Base-by-base conservation (phyloP, 1,140 invertebrate species). In the Euura saliciscinereae region DNA sequence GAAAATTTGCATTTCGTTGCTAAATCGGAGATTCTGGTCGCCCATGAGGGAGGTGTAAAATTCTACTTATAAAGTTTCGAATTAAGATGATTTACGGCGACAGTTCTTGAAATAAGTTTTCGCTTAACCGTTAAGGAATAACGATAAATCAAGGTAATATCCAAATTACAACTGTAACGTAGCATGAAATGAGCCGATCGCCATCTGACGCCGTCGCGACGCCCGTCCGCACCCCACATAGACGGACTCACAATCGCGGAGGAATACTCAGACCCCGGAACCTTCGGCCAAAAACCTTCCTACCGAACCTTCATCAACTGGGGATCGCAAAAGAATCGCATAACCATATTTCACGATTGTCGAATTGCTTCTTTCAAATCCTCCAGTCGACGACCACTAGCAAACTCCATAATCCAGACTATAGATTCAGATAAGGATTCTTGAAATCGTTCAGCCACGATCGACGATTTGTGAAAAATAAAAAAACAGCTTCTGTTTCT, bases 71-170 rank as follows among this genome's bases (percentile, higher is more conserved):
- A 28, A 28, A 28, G 28, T 28, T 28, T 28, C 28, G 28, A 28
- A 28, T 28, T 28, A 28, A 28, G 51, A 3, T 59, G 51, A 59
- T 59, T 59, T 3, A 59, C 51, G 51, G 51, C 51, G 10, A 3
- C 3, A 6, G 10, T 11, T 59, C 13, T 28, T 28, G 28, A 28
- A 28, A 28, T 28, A 28, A 28, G 28, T 28, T 28, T 28, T 28
- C 28, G 28, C 28, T 28, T 28, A 28, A 28, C 28, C 28, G 6
- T n/a, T n/a, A n/a, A 59, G 13, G 51, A 59, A 59, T 59, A 1
- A 71, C 72, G 51, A 78, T 78, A 76, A 76, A 78, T 76, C 74
- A 75, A 65, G 44, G 65, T 65, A 68, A 71, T 75, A 76, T 72
- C 59, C 66, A 72, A 78, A 76, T 72, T 74, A 69, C 42, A 45